Evolutionary conservation across 2,113 vertebrate genomes (phyloP).

Genomic region (Salvator merianae): DNA sequence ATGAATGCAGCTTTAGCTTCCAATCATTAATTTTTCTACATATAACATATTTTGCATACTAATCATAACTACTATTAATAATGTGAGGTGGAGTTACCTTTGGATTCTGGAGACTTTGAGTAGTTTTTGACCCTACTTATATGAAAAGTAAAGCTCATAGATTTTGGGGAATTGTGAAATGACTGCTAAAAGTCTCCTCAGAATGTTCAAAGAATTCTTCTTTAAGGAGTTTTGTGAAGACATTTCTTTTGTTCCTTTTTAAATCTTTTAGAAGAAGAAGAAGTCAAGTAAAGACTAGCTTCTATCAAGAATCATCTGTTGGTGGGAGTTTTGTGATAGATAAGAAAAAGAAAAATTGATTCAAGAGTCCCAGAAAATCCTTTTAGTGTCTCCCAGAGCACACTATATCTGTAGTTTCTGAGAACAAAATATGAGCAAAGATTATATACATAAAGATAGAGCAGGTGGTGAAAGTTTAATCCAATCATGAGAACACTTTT

Average conservation of each 20-base stretch:
- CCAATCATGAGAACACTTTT: constrained; percentile 4
- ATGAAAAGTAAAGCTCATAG: not conserved
- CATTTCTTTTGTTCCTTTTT: constrained; percentile 1
- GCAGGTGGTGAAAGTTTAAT: constrained; percentile 18
- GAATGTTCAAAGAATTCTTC: constrained; percentile 1
- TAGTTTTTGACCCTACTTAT: not conserved
- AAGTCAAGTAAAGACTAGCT: constrained; percentile 13
- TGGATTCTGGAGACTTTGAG: not conserved
- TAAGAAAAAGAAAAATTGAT: constrained; percentile 34
- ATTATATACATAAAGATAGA: constrained; percentile 46
- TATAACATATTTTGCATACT: too few relatives aligned
- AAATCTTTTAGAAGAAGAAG: not conserved
- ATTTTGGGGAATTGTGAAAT: constrained; percentile 20
- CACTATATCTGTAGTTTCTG: not conserved
- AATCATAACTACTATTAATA: too few relatives aligned
- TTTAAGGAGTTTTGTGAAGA: constrained; percentile 13
- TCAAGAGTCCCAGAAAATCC: constrained; percentile 24
- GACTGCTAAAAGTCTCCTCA: constrained; percentile 3
- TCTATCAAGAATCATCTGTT: not conserved
- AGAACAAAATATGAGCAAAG: constrained; percentile 29
- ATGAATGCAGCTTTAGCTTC: too few relatives aligned
- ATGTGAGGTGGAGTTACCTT: not conserved
- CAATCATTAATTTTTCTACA: not conserved
- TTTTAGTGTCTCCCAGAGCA: not conserved
- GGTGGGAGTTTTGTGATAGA: not conserved